Evolutionary conservation across 2,888 invertebrate genomes (phyloP).

Genomic region (Myopa tessellatipennis): DNA sequence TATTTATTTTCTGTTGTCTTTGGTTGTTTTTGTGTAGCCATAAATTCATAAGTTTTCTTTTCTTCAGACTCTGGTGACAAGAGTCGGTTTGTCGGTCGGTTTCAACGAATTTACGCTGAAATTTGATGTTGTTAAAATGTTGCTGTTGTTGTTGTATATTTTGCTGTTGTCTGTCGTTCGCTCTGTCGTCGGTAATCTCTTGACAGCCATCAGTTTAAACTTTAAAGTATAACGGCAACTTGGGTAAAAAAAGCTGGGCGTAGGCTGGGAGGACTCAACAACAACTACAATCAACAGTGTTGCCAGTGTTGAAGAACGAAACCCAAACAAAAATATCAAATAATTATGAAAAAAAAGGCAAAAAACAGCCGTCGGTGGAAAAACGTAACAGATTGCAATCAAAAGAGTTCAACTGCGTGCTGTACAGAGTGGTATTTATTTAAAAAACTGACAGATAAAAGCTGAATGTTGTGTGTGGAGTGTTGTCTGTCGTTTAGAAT

Average conservation of each 20-base stretch:
- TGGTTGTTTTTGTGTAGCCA: not conserved
- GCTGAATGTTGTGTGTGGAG: not conserved
- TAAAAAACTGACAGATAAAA: not conserved
- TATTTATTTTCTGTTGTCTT: not conserved
- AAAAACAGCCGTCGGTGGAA: not conserved
- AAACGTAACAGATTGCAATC: conserved; percentile 25
- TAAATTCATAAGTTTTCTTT: conserved; percentile 6
- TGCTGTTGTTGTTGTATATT: not conserved
- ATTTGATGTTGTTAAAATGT: not conserved
- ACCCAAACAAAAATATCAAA: too few relatives aligned
- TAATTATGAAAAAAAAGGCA: not conserved
- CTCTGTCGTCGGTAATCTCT: not conserved
- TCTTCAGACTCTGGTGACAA: not conserved
- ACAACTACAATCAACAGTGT: too few relatives aligned
- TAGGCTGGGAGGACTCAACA: not conserved
- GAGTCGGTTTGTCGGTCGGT: not conserved
- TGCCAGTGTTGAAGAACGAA: too few relatives aligned
- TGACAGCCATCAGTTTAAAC: not conserved
- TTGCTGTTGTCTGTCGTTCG: not conserved
- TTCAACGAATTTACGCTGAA: conserved; percentile 17
- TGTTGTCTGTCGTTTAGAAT: not conserved
- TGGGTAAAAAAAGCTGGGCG: not conserved
- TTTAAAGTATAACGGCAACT: not conserved
- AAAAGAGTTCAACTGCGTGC: conserved; percentile 20
- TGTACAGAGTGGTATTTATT: not conserved